These are phyloP conservation scores for Megalopta genalis DNA, from an alignment of 1,140 invertebrate species.

Conservation along the genomic window DNA sequence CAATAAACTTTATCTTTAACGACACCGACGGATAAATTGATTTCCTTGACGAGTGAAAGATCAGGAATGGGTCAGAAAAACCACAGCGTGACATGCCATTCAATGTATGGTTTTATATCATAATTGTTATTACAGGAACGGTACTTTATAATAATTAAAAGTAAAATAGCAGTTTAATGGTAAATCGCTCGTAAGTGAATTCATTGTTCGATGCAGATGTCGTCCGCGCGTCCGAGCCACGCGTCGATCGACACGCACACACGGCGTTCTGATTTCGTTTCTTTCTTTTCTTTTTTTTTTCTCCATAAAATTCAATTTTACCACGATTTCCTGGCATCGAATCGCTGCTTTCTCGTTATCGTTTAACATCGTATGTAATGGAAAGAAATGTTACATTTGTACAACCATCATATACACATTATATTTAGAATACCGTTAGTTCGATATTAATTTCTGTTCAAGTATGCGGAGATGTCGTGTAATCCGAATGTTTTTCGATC, in stretches of 20 bases:
- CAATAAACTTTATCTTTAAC: conserved; percentile 49
- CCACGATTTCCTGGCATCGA: conserved; percentile 63
- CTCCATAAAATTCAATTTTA: conserved; percentile 62
- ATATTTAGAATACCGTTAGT: conserved; percentile 79
- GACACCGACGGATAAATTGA: neutral
- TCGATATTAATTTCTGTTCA: conserved; percentile 72
- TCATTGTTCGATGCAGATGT: conserved; percentile 59
- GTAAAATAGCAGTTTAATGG: conserved; percentile 75
- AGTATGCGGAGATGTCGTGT: conserved; percentile 50
- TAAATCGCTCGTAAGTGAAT: conserved; percentile 73
- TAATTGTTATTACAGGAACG: conserved; percentile 79
- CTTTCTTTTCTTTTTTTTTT: too few relatives aligned
- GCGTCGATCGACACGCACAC: conserved; percentile 64
- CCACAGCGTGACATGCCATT: conserved; percentile 68
- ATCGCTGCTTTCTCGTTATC: conserved; percentile 59
- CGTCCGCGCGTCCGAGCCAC: conserved; percentile 34
- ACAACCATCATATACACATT: conserved; percentile 79
- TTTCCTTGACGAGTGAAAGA: too few relatives aligned
- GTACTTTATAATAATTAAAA: conserved; percentile 78
- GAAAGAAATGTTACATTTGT: conserved; percentile 80
- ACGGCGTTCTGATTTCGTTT: conserved; percentile 56
- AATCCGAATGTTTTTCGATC: conserved; percentile 52
- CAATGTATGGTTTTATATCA: conserved; percentile 79
- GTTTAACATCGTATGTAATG: conserved; percentile 75
- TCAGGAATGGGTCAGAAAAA: neutral